Base-by-base conservation (phyloP, 2,888 invertebrate genomes). In the Chironomus tentans region DNA sequence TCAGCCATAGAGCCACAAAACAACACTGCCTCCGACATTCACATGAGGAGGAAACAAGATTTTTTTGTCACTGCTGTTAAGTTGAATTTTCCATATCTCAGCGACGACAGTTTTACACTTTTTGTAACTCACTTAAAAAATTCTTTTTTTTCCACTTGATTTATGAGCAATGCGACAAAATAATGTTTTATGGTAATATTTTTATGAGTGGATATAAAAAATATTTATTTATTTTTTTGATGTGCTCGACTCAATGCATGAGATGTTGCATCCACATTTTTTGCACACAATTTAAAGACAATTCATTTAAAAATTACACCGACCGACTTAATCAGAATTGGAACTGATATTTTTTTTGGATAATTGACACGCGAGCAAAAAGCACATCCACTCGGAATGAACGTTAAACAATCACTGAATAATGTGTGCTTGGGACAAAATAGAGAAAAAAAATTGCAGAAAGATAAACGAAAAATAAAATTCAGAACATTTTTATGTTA, bases 341-440 rank as follows among this genome's bases (percentile, higher is more conserved):
- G 5, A 38, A 38, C 7, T 56, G 15, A 56, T 15, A 15, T 56
- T 56, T 13, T 50, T 50, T 50, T 50, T 50, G 4, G 18, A 15
- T 56, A 56, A 15, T 21, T 12, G 10, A 65, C 65, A 21, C 24
- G 65, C 22, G 24, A n/a, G 12, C 24, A 15, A 48, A 68, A 68
- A 74, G 47, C 62, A 74, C 74, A 74, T 24, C 74, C 74, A 48
- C 18, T 21, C 28, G 47, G 22, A 15, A n/a, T 74, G 74, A 74
- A 22, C 12, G 18, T 38, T 48, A 24, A 48, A 68, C 74, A 74
- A 74, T 74, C 74, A 74, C 74, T 74, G 68, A 74, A 61, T 47
- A 21, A 56, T 15, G 7, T 15, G 7, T 56, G 15, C 65, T 65
- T 21, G 13, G 18, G 24, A 22, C 21, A 21, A 24, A 13, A 7